Evolutionary conservation across 2,888 invertebrate genomes (phyloP), one percentile per base, ranked within the genome.

Genomic region (Aromia moschata): DNA sequence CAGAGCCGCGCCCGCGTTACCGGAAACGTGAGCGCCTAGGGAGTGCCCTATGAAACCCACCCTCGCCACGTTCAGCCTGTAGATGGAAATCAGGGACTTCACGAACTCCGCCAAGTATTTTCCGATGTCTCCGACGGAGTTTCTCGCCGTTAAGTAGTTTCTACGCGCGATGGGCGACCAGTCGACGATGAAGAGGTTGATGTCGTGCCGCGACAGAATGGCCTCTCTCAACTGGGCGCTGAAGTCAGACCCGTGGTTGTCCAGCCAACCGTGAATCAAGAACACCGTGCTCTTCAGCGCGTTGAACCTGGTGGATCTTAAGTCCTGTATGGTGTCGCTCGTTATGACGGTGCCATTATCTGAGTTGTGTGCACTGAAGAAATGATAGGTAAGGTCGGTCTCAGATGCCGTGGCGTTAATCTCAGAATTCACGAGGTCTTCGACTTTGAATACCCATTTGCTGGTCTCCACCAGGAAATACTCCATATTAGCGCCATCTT

Each of bases 101-200:
- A 49, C 9, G 25, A 49, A 49, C 2, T 10, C n/a, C 5, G 31
- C 52, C 2, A 52, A 7, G 12, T 31, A 10, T 15, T 17, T 5
- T 12, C 52, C 52, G 2, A 52, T 33, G n/a, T 2, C 2, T 1
- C 11, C 17, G 16, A 52, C 52, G 5, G 41, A 61, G 10, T 45
- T 49, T 40, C 64, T 64, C 5, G 69, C 71, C 0, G 60, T 41
- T 7, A 62, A n/a, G 69, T 74, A 60, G 45, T 46, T 55, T 16
- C 51, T 56, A 2, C 12, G 33, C n/a, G 71, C 67, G 33, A 68
- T 62, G 9, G 56, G 44, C 25, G 70, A 65, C 78, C 78, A 79
- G 58, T 78, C 77, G 2, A 76, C 76, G 1, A 78, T 75, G 47
- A 79, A 74, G 1, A 79, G 64, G 52, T 79, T 79, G 16, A 73